Conservation (phyloP, 1,140 invertebrate species). For the Nasonia giraulti region DNA sequence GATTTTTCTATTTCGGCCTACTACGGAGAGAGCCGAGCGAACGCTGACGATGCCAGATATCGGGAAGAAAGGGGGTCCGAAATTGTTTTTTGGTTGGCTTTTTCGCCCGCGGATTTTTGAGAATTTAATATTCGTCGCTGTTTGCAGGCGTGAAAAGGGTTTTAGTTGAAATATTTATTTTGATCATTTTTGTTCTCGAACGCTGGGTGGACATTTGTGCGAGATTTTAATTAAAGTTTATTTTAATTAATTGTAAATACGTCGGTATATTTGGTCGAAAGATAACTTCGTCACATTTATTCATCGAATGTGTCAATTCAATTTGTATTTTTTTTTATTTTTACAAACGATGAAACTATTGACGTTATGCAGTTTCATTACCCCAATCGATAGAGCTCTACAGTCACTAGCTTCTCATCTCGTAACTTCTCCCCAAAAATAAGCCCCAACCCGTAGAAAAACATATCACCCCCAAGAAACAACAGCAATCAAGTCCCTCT, state of each 20-base stretch:
- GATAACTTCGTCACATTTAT: not conserved
- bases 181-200: not conserved
- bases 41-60: conserved; percentile 35
- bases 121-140: not conserved
- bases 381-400: too few species aligned
- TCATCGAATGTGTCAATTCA: not conserved
- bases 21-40: not conserved
- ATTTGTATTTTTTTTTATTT: too few species aligned
- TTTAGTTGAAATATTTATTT: not conserved
- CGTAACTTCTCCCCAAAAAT: too few species aligned
- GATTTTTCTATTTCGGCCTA: conserved; percentile 31
- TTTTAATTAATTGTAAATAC: too few species aligned
- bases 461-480: too few species aligned
- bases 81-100: conserved; percentile 36
- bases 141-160: not conserved
- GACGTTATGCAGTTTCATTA: too few species aligned
- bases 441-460: too few species aligned
- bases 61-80: not conserved
- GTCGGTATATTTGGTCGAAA: too few species aligned
- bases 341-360: too few species aligned
- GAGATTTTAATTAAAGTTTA: too few species aligned
- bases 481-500: not conserved
- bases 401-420: too few species aligned
- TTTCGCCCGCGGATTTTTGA: not conserved
- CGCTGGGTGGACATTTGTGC: not conserved